These are phyloP conservation scores for Hypselothyrea guttata DNA, from an alignment of 2,888 invertebrate species.

Conservation along the genomic window DNA sequence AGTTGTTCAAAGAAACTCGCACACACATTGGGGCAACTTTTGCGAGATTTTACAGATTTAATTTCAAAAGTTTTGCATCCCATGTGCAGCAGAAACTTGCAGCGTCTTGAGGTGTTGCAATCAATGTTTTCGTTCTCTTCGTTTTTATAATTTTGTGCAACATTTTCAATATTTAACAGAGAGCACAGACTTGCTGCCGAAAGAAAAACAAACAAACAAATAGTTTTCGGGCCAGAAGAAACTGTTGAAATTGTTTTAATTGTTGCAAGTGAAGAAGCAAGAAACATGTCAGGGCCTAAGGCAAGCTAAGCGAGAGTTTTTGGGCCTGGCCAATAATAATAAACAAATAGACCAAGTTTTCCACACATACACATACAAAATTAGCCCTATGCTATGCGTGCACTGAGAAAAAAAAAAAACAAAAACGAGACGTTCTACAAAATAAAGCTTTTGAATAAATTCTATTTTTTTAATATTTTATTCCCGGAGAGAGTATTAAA, in stretches of 20 bases:
- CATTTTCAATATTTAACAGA: slow-evolving; percentile 62
- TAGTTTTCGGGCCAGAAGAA: slow-evolving; percentile 50
- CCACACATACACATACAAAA: slow-evolving; percentile 11
- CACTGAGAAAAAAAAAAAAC: no score
- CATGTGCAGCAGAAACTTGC: slow-evolving; percentile 28
- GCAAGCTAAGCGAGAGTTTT: slow-evolving; percentile 34
- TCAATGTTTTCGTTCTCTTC: slow-evolving; percentile 47
- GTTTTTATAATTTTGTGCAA: slow-evolving; percentile 4
- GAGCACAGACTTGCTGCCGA: no score
- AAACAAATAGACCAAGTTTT: slow-evolving; percentile 32
- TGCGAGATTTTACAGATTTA: slow-evolving; percentile 64
- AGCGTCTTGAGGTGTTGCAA: slow-evolving; percentile 53
- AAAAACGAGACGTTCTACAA: no score
- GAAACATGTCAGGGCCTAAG: slow-evolving; percentile 41
- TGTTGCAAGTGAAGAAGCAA: slow-evolving; percentile 34
- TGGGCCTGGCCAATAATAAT: slow-evolving; percentile 66
- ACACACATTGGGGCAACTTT: slow-evolving; percentile 36
- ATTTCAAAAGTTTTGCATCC: slow-evolving; percentile 59
- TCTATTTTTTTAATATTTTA: slow-evolving; percentile 52
- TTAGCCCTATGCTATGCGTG: slow-evolving; percentile 52
- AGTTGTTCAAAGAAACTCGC: slow-evolving; percentile 42
- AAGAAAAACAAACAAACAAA: slow-evolving; percentile 1
- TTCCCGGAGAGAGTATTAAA: no score
- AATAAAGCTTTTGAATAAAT: no score
- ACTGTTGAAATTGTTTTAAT: slow-evolving; percentile 71